phyloP scores from a whole-genome alignment of 2,797 vertebrate species.

The Lacerta agilis region DNA sequence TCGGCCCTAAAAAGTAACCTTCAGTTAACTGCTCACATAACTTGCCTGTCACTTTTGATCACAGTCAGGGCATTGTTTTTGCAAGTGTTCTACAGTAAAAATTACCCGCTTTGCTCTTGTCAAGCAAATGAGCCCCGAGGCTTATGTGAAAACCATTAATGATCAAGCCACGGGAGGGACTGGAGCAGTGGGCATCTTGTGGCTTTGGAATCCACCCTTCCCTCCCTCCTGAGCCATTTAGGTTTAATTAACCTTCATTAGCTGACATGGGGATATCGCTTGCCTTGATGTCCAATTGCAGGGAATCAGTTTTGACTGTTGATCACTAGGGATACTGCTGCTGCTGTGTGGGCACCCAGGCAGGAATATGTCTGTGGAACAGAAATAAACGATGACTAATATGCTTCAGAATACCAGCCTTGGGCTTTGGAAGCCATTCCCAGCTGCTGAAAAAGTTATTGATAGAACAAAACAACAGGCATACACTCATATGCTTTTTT shows the following conservation, averaged over 20 bases:
- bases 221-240: slow-evolving; percentile 57
- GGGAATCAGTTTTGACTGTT: slow-evolving; percentile 58
- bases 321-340: slow-evolving; percentile 42
- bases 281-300: slow-evolving; percentile 49
- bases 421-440: slow-evolving; percentile 52
- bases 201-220: neutral
- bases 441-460: slow-evolving; percentile 62
- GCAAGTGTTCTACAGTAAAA: slow-evolving; percentile 72
- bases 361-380: slow-evolving; percentile 47
- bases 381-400: slow-evolving; percentile 67
- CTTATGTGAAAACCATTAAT: slow-evolving; percentile 60
- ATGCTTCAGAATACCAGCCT: slow-evolving; percentile 43
- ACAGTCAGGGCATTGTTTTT: slow-evolving; percentile 68
- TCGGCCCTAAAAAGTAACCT: slow-evolving; percentile 70
- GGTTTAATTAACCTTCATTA: slow-evolving; percentile 74
- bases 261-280: slow-evolving; percentile 57
- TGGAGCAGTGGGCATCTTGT: slow-evolving; percentile 56
- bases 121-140: slow-evolving; percentile 67
- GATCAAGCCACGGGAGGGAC: slow-evolving; percentile 49
- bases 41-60: slow-evolving; percentile 71
- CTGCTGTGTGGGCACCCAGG: slow-evolving; percentile 58
- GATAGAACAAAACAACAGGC: slow-evolving; percentile 45
- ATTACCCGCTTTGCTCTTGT: slow-evolving; percentile 70
- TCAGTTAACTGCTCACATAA: slow-evolving; percentile 73
- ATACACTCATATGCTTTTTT: neutral